Percentiles rank a stretch among this genome's conserved stretches.
Evolutionary conservation across 2,113 vertebrate species (phyloP).

Genomic region (Nannobrachium achirus): DNA sequence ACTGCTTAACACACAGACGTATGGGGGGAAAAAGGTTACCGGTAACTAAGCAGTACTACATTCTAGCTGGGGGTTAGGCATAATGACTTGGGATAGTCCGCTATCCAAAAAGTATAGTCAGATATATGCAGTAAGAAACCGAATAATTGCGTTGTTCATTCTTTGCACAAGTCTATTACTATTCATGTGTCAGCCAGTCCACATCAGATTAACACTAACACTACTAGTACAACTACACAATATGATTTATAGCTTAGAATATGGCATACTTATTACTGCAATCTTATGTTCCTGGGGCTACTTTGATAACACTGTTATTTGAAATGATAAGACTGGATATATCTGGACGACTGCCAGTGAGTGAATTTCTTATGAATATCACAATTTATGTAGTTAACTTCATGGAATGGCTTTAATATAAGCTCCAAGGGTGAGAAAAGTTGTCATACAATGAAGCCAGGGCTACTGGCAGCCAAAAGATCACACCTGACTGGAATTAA

Average conservation of each 20-base stretch:
- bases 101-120: too few relatives aligned
- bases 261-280: slow-evolving; percentile 23
- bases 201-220: slow-evolving; percentile 29
- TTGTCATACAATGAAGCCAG: background rate
- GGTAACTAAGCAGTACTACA: too few relatives aligned
- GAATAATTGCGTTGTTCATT: too few relatives aligned
- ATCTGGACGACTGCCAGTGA: slow-evolving; percentile 30
- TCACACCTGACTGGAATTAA: background rate
- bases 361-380: slow-evolving; percentile 15
- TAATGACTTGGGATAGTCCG: too few relatives aligned
- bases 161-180: too few relatives aligned
- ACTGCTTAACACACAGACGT: too few relatives aligned
- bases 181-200: too few relatives aligned
- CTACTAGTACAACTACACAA: slow-evolving; percentile 11
- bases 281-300: slow-evolving; percentile 27
- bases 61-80: too few relatives aligned
- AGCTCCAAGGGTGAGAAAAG: background rate
- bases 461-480: background rate
- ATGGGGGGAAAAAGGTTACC: too few relatives aligned
- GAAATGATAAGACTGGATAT: slow-evolving; percentile 20
- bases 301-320: slow-evolving; percentile 14
- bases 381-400: slow-evolving; percentile 2
- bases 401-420: background rate
- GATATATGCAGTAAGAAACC: too few relatives aligned
- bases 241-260: slow-evolving; percentile 49